These are phyloP conservation scores for Numenius arquata DNA, from an alignment of 2,113 vertebrate genomes.

Conservation along the genomic window DNA sequence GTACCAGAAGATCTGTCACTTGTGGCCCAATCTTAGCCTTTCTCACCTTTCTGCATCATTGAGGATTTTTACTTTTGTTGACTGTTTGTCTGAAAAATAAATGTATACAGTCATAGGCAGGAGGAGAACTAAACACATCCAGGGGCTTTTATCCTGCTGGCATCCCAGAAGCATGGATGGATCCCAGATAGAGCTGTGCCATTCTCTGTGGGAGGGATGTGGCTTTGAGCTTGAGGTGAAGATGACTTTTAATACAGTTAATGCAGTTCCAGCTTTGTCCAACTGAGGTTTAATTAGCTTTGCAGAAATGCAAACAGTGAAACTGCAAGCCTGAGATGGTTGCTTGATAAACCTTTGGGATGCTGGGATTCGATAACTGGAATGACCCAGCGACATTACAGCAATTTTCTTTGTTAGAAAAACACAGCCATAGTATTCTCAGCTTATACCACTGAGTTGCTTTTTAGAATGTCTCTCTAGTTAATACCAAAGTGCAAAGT, in stretches of 20 bases:
- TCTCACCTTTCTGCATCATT: neutral
- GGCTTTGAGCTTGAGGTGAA: neutral
- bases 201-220: neutral
- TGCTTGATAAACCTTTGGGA: conserved; percentile 21
- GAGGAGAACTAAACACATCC: neutral
- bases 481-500: conserved; percentile 38
- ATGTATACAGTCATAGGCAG: neutral
- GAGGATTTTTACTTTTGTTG: neutral
- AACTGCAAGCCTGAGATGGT: neutral
- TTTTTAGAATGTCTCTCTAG: conserved; percentile 36
- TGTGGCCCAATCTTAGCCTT: neutral
- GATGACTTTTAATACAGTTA: neutral
- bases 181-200: accelerated
- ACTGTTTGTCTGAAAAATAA: neutral
- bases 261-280: neutral
- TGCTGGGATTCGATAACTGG: conserved; percentile 1
- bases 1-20: neutral
- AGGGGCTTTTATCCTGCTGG: neutral
- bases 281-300: neutral
- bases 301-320: neutral
- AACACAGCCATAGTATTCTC: neutral
- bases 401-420: conserved; percentile 42
- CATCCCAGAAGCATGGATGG: neutral
- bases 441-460: neutral
- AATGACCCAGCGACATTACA: neutral